A percentile compares a stretch with the other conserved stretches of the same genome.
Conservation (phyloP, 2,797 vertebrate genomes). For the Pseudotriccus pelzelni region DNA sequence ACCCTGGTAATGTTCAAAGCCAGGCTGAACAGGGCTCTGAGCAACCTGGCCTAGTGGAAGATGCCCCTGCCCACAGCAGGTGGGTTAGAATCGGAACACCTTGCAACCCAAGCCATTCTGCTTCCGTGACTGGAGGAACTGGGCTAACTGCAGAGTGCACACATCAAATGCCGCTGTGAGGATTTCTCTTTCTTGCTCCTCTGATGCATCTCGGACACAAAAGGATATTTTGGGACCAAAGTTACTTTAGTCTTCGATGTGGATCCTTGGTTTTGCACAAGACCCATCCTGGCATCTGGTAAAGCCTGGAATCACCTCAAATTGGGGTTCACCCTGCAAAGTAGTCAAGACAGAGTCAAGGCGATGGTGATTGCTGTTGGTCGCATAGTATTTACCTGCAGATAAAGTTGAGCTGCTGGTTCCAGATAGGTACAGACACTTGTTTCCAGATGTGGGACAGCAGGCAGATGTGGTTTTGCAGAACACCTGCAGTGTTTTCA, state of each 20-base stretch:
- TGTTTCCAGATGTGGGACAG: background rate
- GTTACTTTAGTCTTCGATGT: fast-evolving
- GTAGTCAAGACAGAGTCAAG: background rate
- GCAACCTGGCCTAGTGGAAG: background rate
- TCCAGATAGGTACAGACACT: too few species aligned
- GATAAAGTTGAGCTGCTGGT: background rate
- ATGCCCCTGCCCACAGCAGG: background rate
- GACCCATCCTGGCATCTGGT: background rate
- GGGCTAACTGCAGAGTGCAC: background rate
- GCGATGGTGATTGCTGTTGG: background rate
- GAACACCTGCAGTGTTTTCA: background rate
- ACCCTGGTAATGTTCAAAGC: too few species aligned
- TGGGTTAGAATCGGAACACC: background rate
- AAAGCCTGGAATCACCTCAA: background rate
- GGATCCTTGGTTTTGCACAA: background rate
- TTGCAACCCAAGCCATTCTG: background rate
- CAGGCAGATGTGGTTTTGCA: background rate
- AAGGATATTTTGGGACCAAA: background rate
- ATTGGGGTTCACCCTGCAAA: background rate
- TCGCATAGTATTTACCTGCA: background rate
- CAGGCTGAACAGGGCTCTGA: background rate
- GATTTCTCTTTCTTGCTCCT: background rate
- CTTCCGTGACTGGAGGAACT: background rate
- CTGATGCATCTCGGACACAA: background rate
- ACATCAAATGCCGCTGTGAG: background rate